Conservation (phyloP, 2,888 invertebrate genomes). For the Pristionchus arcanus region DNA sequence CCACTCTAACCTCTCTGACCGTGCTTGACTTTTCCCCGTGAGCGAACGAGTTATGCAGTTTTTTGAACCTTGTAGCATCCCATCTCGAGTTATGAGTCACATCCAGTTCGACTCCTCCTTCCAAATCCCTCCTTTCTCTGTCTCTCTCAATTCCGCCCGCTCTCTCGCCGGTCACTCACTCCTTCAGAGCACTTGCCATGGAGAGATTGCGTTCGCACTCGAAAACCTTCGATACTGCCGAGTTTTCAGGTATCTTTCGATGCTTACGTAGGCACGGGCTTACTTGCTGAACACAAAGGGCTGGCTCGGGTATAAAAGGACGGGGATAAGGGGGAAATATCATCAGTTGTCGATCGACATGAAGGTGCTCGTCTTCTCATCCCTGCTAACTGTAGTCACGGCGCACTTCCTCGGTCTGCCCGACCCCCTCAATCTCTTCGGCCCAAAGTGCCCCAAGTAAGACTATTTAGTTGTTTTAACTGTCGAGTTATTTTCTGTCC, state of each 20-base stretch:
- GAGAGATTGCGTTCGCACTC: neutral
- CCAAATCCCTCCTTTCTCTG: neutral
- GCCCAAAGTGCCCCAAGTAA: conserved; percentile 47
- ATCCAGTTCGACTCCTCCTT: neutral
- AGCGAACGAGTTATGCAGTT: conserved; percentile 37
- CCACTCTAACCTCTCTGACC: neutral
- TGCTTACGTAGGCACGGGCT: neutral
- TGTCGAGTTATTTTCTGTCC: neutral
- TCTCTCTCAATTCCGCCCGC: neutral
- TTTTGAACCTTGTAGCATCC: conserved; percentile 42
- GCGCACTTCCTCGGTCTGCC: conserved; percentile 31
- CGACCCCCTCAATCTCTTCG: conserved; percentile 4
- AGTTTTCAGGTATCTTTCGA: neutral
- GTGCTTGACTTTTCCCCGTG: neutral
- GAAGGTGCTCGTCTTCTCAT: conserved; percentile 26
- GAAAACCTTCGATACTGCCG: neutral
- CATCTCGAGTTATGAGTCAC: conserved; percentile 30
- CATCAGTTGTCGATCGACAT: neutral
- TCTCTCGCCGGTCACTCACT: neutral
- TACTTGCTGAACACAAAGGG: neutral
- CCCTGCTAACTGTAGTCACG: neutral
- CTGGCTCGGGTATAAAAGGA: neutral
- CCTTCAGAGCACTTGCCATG: too few relatives aligned
- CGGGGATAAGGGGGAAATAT: neutral
- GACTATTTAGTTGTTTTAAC: neutral